A percentile compares a stretch with the other conserved stretches of the same genome.
Conservation (phyloP, 1,140 invertebrate genomes). For the Steinernema khuongi region DNA sequence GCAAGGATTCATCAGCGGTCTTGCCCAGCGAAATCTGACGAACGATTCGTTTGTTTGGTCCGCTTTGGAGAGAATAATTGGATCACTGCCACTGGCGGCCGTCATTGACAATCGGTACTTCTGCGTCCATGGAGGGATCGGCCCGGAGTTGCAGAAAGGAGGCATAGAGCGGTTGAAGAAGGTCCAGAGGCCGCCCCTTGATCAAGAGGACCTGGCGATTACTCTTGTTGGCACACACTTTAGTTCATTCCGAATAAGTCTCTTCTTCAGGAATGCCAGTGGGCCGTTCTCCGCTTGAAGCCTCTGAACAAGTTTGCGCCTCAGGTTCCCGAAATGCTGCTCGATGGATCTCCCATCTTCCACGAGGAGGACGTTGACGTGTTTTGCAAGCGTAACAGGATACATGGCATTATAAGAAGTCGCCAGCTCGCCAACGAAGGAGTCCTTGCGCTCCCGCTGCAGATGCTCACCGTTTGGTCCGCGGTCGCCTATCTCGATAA, state of each 20-base stretch:
- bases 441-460: constrained; percentile 10
- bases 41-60: not conserved
- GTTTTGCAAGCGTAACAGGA: constrained; percentile 17
- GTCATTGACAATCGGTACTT: not conserved
- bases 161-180: not conserved
- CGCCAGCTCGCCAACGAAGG: constrained; percentile 24
- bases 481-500: constrained; percentile 25
- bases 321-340: not conserved
- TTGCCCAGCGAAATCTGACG: not conserved
- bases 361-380: not conserved
- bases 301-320: not conserved
- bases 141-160: not conserved
- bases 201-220: not conserved
- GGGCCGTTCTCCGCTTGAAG: not conserved
- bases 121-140: not conserved
- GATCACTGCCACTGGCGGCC: not conserved
- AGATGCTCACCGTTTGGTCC: constrained; percentile 21
- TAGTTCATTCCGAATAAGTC: not conserved
- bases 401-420: constrained; percentile 20
- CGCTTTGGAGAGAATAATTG: not conserved
- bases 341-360: not conserved
- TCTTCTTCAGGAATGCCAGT: not conserved
- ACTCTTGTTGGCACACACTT: not conserved
- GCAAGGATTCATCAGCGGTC: not conserved
- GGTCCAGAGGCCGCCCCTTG: not conserved